Percentiles rank a stretch among this genome's conserved stretches.
Conservation (phyloP, 2,888 invertebrate genomes). For the Tubulanus polymorphus region DNA sequence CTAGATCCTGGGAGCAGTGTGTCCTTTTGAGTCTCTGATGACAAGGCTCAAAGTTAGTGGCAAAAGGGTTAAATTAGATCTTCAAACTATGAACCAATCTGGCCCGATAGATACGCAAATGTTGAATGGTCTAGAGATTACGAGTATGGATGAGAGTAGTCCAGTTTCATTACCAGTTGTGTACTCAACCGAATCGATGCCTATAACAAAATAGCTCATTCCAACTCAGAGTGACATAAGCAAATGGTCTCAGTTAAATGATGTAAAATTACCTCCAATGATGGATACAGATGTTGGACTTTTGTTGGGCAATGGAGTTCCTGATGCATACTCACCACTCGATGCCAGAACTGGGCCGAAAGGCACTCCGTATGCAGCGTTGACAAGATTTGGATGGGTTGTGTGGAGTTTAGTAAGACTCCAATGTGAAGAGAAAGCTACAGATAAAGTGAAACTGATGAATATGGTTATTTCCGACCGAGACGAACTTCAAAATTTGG, state of each 20-base stretch:
- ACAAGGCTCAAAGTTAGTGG: slow-evolving; percentile 1
- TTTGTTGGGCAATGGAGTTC: neutral
- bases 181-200: neutral
- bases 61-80: neutral
- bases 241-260: neutral
- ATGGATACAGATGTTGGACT: neutral
- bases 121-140: slow-evolving; percentile 2
- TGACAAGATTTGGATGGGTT: neutral
- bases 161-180: neutral
- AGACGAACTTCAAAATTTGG: no score
- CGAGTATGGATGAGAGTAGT: neutral
- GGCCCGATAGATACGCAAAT: neutral
- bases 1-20: slow-evolving; percentile 11
- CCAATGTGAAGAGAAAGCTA: neutral
- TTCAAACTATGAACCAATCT: neutral
- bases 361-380: neutral
- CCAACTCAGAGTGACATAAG: neutral
- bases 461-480: no score
- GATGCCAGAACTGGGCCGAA: neutral
- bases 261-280: neutral
- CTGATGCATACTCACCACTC: neutral
- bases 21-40: slow-evolving; percentile 8
- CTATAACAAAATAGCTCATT: neutral
- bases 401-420: neutral
- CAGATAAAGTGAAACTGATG: neutral